Evolutionary conservation across 2,888 invertebrate genomes (phyloP).

Genomic region (Epinotia bilunana): DNA sequence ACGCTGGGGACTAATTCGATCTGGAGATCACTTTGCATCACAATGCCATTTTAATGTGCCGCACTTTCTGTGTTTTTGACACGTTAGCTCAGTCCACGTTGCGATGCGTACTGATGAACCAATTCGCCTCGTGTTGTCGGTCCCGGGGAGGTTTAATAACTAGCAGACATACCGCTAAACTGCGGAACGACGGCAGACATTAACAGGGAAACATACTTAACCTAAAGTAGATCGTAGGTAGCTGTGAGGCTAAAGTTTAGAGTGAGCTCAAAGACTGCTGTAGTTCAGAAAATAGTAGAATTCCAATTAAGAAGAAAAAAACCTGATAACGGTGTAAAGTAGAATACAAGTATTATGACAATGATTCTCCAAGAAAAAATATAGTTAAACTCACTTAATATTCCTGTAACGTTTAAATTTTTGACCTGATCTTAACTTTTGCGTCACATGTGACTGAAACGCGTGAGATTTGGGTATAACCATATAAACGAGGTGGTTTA

Average conservation of each 20-base stretch:
- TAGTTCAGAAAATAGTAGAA: no score
- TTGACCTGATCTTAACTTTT: not conserved
- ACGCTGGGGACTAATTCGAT: not conserved
- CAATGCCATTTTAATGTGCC: not conserved
- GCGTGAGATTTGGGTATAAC: not conserved
- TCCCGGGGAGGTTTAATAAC: not conserved
- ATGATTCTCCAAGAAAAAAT: not conserved
- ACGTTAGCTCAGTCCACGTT: not conserved
- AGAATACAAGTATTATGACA: not conserved
- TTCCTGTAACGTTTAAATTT: no score
- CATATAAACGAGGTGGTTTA: not conserved
- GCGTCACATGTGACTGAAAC: not conserved
- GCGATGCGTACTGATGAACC: not conserved
- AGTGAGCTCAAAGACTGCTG: not conserved
- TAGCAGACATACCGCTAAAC: not conserved
- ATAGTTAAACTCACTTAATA: no score
- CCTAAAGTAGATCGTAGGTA: no score
- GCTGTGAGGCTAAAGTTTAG: no score
- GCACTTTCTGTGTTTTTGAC: not conserved
- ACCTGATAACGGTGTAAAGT: not conserved
- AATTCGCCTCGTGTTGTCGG: not conserved
- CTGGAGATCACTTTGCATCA: not conserved
- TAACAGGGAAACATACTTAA: not conserved
- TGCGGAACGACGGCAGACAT: not conserved
- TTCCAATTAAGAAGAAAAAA: no score